Percentiles rank a stretch among this genome's conserved stretches.
These are phyloP conservation scores for Dendrophyllia cribrosa DNA, from an alignment of 64 coral and sea anemone species.

Conservation along the genomic window DNA sequence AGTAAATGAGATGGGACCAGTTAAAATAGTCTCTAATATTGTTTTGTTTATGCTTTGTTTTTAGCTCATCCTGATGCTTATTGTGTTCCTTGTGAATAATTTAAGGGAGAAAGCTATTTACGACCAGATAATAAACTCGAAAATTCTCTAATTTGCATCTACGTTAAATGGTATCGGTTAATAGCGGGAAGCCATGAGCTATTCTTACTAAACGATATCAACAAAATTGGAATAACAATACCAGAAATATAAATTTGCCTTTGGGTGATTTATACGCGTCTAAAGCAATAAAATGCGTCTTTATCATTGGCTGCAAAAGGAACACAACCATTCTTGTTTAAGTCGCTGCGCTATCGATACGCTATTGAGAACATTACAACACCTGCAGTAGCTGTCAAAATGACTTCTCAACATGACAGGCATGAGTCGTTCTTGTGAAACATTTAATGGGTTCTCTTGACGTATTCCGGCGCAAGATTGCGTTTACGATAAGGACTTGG, in stretches of 20 bases:
- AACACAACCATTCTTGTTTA: background rate
- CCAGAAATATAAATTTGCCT: background rate
- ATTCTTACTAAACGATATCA: background rate
- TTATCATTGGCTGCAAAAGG: slow-evolving; percentile 23
- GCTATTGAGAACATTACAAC: background rate
- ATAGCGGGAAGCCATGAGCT: background rate
- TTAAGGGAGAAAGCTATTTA: background rate
- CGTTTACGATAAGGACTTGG: background rate
- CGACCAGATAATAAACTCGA: background rate
- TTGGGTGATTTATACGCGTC: background rate
- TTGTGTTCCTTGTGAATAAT: background rate
- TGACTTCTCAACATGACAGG: background rate
- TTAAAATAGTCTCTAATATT: background rate
- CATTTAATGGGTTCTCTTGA: background rate
- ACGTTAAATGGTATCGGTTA: background rate
- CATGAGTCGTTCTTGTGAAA: background rate
- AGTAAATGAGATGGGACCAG: too few relatives aligned
- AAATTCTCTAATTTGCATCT: slow-evolving; percentile 26
- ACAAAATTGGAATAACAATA: background rate
- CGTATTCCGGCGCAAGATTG: background rate
- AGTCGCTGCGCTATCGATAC: background rate
- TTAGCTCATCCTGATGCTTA: background rate
- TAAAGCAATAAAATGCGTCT: too few relatives aligned
- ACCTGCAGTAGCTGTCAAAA: slow-evolving; percentile 11
- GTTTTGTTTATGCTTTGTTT: background rate